Percentiles rank a stretch among this genome's conserved stretches.
These are phyloP conservation scores for Genyomyrus donnyi DNA, from an alignment of 2,113 vertebrate species.

Conservation along the genomic window DNA sequence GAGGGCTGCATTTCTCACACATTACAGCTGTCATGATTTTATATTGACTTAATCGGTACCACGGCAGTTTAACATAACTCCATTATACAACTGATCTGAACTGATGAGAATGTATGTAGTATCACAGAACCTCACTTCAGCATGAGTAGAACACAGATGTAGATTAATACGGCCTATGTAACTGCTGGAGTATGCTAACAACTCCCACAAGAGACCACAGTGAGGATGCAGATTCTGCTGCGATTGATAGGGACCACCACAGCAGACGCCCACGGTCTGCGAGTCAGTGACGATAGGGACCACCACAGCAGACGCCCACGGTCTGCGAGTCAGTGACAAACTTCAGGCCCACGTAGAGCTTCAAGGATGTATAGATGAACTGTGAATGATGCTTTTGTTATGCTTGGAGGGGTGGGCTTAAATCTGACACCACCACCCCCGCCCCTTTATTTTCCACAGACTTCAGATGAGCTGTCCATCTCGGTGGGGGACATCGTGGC, in stretches of 20 bases:
- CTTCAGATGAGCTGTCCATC: constrained; percentile 74
- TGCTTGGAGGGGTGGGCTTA: neutral
- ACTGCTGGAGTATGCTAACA: neutral
- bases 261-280: neutral
- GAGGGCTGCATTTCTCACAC: neutral
- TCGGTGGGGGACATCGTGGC: constrained; percentile 67
- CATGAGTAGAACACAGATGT: neutral
- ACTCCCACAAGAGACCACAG: neutral
- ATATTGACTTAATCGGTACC: neutral
- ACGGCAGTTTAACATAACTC: neutral
- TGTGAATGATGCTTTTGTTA: neutral
- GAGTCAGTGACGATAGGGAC: no score
- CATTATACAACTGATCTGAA: neutral
- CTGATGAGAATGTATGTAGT: neutral
- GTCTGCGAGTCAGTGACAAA: neutral
- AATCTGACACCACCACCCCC: neutral
- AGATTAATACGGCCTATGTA: neutral
- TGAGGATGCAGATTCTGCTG: neutral
- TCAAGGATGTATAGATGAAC: neutral
- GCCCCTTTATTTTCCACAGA: constrained; percentile 51
- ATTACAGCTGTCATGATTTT: neutral
- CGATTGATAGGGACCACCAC: neutral
- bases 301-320: no score
- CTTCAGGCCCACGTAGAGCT: neutral
- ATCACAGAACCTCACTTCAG: neutral